Conservation (phyloP, 2,113 vertebrate genomes). For the Lepidiolamprologus cunningtoni region DNA sequence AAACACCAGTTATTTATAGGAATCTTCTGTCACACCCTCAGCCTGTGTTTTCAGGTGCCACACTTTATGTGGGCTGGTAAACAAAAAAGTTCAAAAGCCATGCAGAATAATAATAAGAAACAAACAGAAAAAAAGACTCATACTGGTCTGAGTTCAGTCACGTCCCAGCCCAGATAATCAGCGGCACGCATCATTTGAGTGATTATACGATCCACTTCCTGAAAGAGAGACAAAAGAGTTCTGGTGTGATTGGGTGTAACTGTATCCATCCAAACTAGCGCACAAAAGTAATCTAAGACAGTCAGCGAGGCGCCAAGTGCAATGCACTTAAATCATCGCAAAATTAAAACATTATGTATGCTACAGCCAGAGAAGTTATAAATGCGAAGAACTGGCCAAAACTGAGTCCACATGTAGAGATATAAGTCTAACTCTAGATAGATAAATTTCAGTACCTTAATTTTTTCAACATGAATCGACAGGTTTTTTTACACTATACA, state of each 20-base stretch:
- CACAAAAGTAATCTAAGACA: not conserved
- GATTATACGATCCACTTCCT: conserved; percentile 92
- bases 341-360: not conserved
- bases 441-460: not conserved
- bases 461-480: not conserved
- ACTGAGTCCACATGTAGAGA: not conserved
- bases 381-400: not conserved
- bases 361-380: not conserved
- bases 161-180: conserved; percentile 90
- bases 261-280: not conserved
- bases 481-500: not conserved
- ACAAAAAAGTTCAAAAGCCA: not conserved
- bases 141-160: conserved; percentile 87
- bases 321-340: not conserved
- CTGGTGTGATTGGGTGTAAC: not conserved
- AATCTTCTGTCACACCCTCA: not conserved
- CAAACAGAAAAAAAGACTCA: conserved; percentile 1
- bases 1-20: not conserved
- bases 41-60: not conserved
- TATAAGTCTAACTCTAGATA: not conserved
- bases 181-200: conserved; percentile 93
- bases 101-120: not conserved
- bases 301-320: not conserved
- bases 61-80: not conserved
- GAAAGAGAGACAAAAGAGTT: not conserved